Evolutionary conservation across 1,140 invertebrate genomes (phyloP), one percentile per base, ranked within the genome.

Genomic region (Zaprionus ornatus): DNA sequence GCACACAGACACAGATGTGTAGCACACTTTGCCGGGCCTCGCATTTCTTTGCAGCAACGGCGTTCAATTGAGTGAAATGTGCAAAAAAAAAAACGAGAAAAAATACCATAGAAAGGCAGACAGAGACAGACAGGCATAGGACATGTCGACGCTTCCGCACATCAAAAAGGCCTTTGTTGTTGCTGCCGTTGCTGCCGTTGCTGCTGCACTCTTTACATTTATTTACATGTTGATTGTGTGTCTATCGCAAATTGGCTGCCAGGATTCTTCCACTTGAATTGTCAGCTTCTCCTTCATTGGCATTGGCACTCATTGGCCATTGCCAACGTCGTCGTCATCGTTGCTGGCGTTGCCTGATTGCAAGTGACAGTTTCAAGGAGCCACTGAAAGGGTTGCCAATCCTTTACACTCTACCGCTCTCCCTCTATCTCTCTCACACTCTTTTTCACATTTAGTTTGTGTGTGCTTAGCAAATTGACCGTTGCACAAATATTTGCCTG

Each of bases 181-280:
- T 50, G 45, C 45, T 42, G 40, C 13, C 57, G 48, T 54, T 68
- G 32, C 17, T 1, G 50, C 50, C 56, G 68, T 57, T 74, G 65
- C 64, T 59, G 61, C 54, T 55, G 52, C 37, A 21, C 29, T 42
- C 52, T 66, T 74, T 74, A 68, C 70, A 77, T 73, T 77, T 77
- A 77, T 77, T 77, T 77, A 77, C 74, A 77, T 77, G 74, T 74
- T 77, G 40, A 76, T 74, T 75, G 75, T 70, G 63, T 60, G 69
- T 69, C 55, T 81, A 75, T 82, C 69, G 82, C 82, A 85, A 85
- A 85, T 85, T 85, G 82, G 82, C 82, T 85, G 82, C 52, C 70
- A 85, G 78, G 65, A 86, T 71, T 82, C 74, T 86, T 86, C 79
- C 82, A 86, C 82, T 86, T 79, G 72, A 86, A 82, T 86, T 82